These are phyloP conservation scores for Luperina testacea DNA, from an alignment of 2,888 invertebrate species.

Conservation along the genomic window DNA sequence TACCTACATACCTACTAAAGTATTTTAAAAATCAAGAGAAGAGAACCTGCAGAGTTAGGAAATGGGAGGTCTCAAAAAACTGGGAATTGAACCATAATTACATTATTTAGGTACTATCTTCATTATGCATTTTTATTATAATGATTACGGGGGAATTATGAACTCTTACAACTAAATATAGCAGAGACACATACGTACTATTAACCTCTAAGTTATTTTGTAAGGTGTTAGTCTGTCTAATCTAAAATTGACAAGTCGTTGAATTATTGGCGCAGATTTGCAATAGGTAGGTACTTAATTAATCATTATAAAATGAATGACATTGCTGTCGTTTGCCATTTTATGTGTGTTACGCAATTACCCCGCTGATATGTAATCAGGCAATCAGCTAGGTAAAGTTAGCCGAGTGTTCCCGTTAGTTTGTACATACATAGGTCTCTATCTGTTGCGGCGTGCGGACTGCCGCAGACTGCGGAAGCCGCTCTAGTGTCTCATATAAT, in stretches of 20 bases:
- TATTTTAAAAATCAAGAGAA: background rate
- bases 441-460: conserved; percentile 62
- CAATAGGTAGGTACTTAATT: too few species aligned
- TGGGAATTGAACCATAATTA: conserved; percentile 15
- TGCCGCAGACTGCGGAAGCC: conserved; percentile 66
- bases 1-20: background rate
- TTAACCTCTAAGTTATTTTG: background rate
- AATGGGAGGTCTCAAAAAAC: background rate
- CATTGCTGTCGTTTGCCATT: background rate
- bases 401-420: conserved; percentile 36
- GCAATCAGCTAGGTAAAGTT: conserved; percentile 50
- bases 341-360: background rate
- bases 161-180: background rate
- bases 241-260: background rate
- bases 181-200: background rate
- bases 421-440: conserved; percentile 27
- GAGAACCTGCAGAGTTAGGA: conserved; percentile 4
- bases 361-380: conserved; percentile 35
- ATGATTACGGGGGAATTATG: background rate
- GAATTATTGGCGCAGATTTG: background rate
- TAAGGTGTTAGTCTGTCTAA: background rate
- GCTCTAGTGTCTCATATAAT: conserved; percentile 64
- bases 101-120: background rate
- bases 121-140: background rate
- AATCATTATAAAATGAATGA: background rate